Evolutionary conservation across 2,888 invertebrate species (phyloP).

Genomic region (Deroplatys truncata): DNA sequence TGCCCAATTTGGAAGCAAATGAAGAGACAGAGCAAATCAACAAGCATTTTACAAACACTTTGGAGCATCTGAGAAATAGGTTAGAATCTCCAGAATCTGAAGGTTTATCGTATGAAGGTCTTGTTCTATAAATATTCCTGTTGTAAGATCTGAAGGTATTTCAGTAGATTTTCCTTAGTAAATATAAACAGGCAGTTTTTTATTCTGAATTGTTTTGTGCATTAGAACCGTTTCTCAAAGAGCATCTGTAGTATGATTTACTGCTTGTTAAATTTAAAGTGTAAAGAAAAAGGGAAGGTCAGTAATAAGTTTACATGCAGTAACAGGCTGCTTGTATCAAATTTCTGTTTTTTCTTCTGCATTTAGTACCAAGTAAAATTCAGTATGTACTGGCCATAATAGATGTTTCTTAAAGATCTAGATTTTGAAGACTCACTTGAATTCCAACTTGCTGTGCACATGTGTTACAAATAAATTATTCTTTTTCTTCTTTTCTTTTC

Average conservation of each 20-base stretch:
- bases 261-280: background rate
- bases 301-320: background rate
- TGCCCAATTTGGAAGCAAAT: slow-evolving; percentile 88
- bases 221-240: background rate
- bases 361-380: background rate
- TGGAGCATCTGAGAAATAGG: slow-evolving; percentile 73
- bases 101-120: slow-evolving; percentile 59
- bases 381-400: background rate
- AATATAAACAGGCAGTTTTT: background rate
- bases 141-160: background rate
- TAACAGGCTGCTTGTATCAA: background rate
- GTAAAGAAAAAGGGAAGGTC: background rate
- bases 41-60: slow-evolving; percentile 88
- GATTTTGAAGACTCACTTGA: background rate
- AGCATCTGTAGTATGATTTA: background rate
- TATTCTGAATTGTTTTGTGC: background rate
- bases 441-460: background rate
- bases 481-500: too few relatives aligned
- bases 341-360: background rate
- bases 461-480: background rate
- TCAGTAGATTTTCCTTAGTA: background rate
- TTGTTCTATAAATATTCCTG: slow-evolving; percentile 46
- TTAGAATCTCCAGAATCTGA: slow-evolving; percentile 64
- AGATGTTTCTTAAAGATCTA: background rate
- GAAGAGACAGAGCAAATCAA: slow-evolving; percentile 97